A percentile compares a stretch with the other conserved stretches of the same genome.
These are phyloP conservation scores for Hybognathus amarus DNA, from an alignment of 2,797 vertebrate species.

Conservation along the genomic window DNA sequence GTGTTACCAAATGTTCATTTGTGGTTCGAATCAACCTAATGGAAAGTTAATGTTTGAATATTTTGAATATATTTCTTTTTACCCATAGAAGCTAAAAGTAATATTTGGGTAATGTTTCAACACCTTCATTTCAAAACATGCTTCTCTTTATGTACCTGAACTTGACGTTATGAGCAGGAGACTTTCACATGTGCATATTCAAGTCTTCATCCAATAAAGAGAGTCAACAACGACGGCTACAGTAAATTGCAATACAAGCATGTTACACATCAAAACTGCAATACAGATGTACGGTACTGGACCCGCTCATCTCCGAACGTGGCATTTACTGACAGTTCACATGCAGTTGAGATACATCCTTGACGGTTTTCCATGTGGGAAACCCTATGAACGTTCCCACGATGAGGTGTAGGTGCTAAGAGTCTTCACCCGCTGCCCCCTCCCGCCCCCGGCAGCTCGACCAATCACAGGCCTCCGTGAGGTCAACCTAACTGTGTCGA, in stretches of 20 bases:
- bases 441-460: constrained; percentile 58
- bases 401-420: constrained; percentile 65
- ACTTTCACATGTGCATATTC: neutral
- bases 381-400: constrained; percentile 49
- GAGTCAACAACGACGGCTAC: neutral
- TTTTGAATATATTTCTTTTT: neutral
- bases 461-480: constrained; percentile 78
- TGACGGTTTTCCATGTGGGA: constrained; percentile 44
- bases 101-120: neutral
- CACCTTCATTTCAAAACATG: neutral
- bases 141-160: neutral
- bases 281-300: constrained; percentile 27
- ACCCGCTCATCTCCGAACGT: constrained; percentile 29
- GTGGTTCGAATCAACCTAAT: neutral
- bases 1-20: neutral
- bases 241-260: constrained; percentile 24
- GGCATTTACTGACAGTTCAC: constrained; percentile 28
- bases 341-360: constrained; percentile 18
- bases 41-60: neutral
- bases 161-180: neutral
- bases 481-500: constrained; percentile 68
- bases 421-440: constrained; percentile 63
- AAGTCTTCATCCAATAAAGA: neutral
- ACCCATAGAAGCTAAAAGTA: neutral
- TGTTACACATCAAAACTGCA: constrained; percentile 27